Base-by-base conservation (phyloP, 2,113 vertebrate species). In the Neogobius melanostomus region DNA sequence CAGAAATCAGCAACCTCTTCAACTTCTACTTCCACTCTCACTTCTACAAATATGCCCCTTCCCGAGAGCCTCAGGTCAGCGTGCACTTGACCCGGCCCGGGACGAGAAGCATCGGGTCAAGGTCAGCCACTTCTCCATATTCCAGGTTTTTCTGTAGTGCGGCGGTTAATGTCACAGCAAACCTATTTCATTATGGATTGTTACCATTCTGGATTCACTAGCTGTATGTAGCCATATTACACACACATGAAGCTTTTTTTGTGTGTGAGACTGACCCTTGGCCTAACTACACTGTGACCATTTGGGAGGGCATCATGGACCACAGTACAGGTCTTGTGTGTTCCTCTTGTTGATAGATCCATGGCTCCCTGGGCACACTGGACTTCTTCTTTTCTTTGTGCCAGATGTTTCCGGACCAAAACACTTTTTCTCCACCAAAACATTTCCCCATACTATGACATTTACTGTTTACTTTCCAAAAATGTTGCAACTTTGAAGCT, bases 371-470 rank as follows among this genome's bases (percentile, higher is more conserved):
- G 75, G 88, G 77, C 64, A 89, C 79, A 49, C 4, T 45, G 84
- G 85, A 93, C 90, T 93, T 93, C 91, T 93, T 36, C 87, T 87
- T 92, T 93, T 91, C 86, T 79, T 77, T 64, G 59, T 81, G 77
- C 86, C 91, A 92, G 89, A 86, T 90, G 91, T 91, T 92, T 92
- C 91, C 89, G 89, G 44, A 70, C 49, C 7, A 76, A 86, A 83
- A 69, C 66, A 53, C 62, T 62, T 11, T 62, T 11, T 72, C 43
- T 66, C 64, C 15, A 28, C 64, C 15, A 28, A 68, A 83, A 80
- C 79, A 59, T 36, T 47, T 64, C 14, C 42, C 62, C 63, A 45
- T 28, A 60, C 59, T 56, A 50, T 60, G 3, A 44, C 44, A 61
- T 44, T 44, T 7, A n/a, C 8, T 15, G 44, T 61, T n/a, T 61